Evolutionary conservation across 2,797 vertebrate species (phyloP).

Genomic region (Botia almorhae): DNA sequence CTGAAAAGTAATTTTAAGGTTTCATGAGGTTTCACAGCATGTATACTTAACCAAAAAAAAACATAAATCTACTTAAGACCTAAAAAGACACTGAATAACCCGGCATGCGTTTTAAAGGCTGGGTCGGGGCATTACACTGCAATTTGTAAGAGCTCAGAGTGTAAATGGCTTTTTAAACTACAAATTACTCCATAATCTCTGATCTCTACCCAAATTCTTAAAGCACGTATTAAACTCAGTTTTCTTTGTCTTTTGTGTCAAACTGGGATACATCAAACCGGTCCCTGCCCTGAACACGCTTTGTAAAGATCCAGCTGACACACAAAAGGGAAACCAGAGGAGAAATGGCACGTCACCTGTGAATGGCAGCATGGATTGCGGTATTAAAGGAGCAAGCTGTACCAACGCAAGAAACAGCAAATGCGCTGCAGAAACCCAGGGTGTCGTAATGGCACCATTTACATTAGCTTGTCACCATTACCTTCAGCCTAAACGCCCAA

Average conservation of each 20-base stretch:
- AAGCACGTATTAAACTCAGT: slow-evolving; percentile 1
- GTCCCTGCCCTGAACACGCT: not conserved
- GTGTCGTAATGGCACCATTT: slow-evolving; percentile 62
- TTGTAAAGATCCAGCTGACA: slow-evolving; percentile 44
- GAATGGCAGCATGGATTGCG: slow-evolving; percentile 15
- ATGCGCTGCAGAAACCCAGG: slow-evolving; percentile 24
- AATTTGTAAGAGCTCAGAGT: slow-evolving; percentile 21
- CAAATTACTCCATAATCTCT: not conserved
- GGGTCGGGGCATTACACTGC: not conserved
- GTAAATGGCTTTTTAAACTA: slow-evolving; percentile 9
- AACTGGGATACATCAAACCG: not conserved
- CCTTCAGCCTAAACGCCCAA: slow-evolving; percentile 42
- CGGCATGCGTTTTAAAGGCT: slow-evolving; percentile 3
- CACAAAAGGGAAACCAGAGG: slow-evolving; percentile 19
- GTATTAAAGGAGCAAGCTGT: slow-evolving; percentile 52
- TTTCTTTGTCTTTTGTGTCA: slow-evolving; percentile 7
- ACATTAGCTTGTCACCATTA: slow-evolving; percentile 55
- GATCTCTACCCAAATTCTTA: slow-evolving; percentile 9
- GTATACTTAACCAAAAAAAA: not conserved
- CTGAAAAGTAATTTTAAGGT: not conserved
- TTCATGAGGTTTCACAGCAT: not conserved
- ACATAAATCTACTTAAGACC: not conserved
- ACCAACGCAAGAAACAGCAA: slow-evolving; percentile 27
- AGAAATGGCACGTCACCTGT: slow-evolving; percentile 37
- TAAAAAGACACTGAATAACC: not conserved